Percentiles rank a stretch among this genome's conserved stretches.
Evolutionary conservation across 2,797 vertebrate genomes (phyloP).

Genomic region (Hapalemur alaotrensis): DNA sequence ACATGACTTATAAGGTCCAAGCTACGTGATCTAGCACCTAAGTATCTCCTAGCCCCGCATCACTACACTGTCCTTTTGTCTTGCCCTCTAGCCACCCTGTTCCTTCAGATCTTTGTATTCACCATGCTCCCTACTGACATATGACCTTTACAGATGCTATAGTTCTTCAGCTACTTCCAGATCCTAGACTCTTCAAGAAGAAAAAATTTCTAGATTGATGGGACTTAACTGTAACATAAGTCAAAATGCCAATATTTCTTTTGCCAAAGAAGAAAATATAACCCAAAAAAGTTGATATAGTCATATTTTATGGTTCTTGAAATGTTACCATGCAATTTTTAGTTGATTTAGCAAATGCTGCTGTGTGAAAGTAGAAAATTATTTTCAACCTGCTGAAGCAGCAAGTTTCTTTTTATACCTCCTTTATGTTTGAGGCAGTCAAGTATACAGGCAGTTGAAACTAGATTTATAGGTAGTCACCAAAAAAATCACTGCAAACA

Average conservation of each 20-base stretch:
- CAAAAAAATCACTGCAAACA: slow-evolving; percentile 49
- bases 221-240: slow-evolving; percentile 10
- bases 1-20: neutral
- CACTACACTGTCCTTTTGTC: neutral
- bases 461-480: slow-evolving; percentile 65
- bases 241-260: slow-evolving; percentile 54
- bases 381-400: slow-evolving; percentile 72
- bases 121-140: neutral
- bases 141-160: neutral
- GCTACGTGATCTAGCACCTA: neutral
- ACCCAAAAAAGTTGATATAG: slow-evolving; percentile 11
- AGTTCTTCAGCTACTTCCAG: neutral
- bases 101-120: neutral
- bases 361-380: slow-evolving; percentile 55
- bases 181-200: slow-evolving; percentile 17
- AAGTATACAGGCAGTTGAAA: slow-evolving; percentile 62
- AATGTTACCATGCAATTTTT: slow-evolving; percentile 62
- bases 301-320: slow-evolving; percentile 67
- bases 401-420: slow-evolving; percentile 70
- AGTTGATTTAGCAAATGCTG: slow-evolving; percentile 57
- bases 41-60: neutral
- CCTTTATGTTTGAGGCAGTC: slow-evolving; percentile 46
- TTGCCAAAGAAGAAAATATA: slow-evolving; percentile 48
- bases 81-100: neutral
- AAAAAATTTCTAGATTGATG: slow-evolving; percentile 25